Evolutionary conservation across 2,888 invertebrate genomes (phyloP), one percentile per base, ranked within the genome.

Genomic region (Diarsia rubi): DNA sequence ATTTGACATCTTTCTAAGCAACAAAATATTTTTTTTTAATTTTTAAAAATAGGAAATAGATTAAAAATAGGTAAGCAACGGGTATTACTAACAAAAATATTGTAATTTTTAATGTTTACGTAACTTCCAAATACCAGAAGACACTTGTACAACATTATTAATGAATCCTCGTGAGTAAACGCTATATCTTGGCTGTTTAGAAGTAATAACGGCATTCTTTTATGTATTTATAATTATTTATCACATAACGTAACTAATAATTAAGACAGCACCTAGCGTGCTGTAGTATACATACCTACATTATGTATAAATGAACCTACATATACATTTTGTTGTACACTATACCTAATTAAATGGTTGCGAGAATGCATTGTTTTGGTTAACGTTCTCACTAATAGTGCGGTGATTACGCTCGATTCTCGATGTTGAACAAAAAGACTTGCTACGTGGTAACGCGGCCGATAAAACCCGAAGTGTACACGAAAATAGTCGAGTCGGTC

Each of bases 401-500:
- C 62, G 72, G 73, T 82, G 83, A 86, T 90, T 86, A 89, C 83
- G 77, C 75, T 82, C 75, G 81, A 77, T 74, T 85, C 76, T 62
- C 66, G 71, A 79, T 78, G 87, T 80, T 49, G 83, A 80, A 86
- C 87, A 86, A 86, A 86, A 88, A 87, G 81, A 62, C 78, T 75
- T 69, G 71, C 73, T 78, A 82, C 75, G 72, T 69, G 83, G 86
- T 84, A 80, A 57, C 78, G 75, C 66, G 52, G 73, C 77, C 86
- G 88, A 86, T 82, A 87, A 84, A 67, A 73, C 73, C 89, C 92
- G 92, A 92, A 83, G 87, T 79, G 75, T 77, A 63, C 86, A 91
- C 94, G 92, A 93, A 92, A 92, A 91, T 90, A 91, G 87, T 82
- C 90, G 90, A 88, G 75, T 81, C 78, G 90, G 89, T 85, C 76